Evolutionary conservation across 2,888 invertebrate genomes (phyloP).

Genomic region (Eubasilissa splendida): DNA sequence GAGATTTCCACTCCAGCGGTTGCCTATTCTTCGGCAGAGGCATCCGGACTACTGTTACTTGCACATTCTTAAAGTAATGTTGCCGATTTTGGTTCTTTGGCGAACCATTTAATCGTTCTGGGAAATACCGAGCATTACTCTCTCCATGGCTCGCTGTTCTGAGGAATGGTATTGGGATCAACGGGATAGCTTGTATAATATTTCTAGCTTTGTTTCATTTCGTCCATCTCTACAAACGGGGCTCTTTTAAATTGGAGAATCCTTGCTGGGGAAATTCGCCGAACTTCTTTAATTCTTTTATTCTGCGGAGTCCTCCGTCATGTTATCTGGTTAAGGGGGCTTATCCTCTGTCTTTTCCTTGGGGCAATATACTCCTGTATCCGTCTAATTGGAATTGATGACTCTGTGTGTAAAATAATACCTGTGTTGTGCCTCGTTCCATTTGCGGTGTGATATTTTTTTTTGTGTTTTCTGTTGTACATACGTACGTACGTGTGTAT

Average conservation of each 20-base stretch:
- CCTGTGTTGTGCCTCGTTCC: not conserved
- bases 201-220: slow-evolving; percentile 21
- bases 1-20: too few relatives aligned
- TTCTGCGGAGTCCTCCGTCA: slow-evolving; percentile 31
- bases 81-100: too few relatives aligned
- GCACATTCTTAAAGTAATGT: too few relatives aligned
- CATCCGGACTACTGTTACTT: too few relatives aligned
- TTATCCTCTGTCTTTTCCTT: slow-evolving; percentile 1
- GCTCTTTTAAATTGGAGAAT: slow-evolving; percentile 31
- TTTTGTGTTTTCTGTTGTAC: not conserved
- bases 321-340: slow-evolving; percentile 39
- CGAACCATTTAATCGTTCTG: too few relatives aligned
- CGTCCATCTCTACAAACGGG: slow-evolving; percentile 12
- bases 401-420: not conserved
- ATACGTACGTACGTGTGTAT: too few relatives aligned
- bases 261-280: slow-evolving; percentile 36
- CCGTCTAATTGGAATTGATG: slow-evolving; percentile 25
- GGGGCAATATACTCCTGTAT: slow-evolving; percentile 24
- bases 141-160: too few relatives aligned
- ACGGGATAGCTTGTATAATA: too few relatives aligned
- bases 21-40: too few relatives aligned
- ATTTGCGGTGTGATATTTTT: not conserved
- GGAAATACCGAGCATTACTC: too few relatives aligned
- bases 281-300: slow-evolving; percentile 53
- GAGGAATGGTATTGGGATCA: too few relatives aligned